A percentile compares a stretch with the other conserved stretches of the same genome.
phyloP scores from a whole-genome alignment of 92 coral and sea anemone species.

The Zoanthus sansibaricus region DNA sequence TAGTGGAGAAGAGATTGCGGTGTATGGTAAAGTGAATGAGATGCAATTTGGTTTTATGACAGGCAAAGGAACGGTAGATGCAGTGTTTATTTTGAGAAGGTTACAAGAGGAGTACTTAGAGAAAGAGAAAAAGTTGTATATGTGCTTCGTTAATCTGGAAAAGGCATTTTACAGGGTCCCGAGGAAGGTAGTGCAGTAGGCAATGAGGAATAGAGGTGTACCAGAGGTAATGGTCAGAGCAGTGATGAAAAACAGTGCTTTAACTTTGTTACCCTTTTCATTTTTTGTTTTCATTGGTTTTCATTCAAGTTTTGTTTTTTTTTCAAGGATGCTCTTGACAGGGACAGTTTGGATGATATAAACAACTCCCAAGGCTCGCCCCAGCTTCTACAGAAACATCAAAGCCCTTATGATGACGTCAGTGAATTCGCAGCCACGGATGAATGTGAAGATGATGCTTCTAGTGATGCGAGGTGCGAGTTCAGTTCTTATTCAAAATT shows the following conservation, averaged over 20 bases:
- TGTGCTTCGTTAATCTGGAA: too few species aligned
- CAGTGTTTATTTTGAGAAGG: too few species aligned
- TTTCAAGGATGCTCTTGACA: slow-evolving; percentile 25
- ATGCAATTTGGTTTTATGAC: too few species aligned
- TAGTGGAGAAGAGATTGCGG: too few species aligned
- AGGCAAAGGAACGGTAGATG: too few species aligned
- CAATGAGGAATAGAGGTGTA: too few species aligned
- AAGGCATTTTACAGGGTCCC: too few species aligned
- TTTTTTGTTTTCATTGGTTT: background rate
- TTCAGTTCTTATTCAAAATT: background rate
- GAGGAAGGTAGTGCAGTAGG: too few species aligned
- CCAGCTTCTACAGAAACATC: slow-evolving; percentile 31
- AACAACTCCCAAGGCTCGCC: slow-evolving; percentile 25
- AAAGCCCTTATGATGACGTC: slow-evolving; percentile 49
- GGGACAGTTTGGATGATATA: slow-evolving; percentile 35
- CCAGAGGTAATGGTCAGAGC: too few species aligned
- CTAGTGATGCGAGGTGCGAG: slow-evolving; percentile 71
- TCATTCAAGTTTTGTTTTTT: background rate
- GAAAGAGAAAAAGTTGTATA: too few species aligned
- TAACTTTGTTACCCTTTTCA: background rate
- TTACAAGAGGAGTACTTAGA: too few species aligned
- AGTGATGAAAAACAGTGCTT: background rate
- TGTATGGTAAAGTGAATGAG: too few species aligned
- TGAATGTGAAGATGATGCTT: slow-evolving; percentile 63
- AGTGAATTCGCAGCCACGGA: slow-evolving; percentile 68